Evolutionary conservation across 2,113 vertebrate species (phyloP).

Genomic region (Marcusenius ussheri): DNA sequence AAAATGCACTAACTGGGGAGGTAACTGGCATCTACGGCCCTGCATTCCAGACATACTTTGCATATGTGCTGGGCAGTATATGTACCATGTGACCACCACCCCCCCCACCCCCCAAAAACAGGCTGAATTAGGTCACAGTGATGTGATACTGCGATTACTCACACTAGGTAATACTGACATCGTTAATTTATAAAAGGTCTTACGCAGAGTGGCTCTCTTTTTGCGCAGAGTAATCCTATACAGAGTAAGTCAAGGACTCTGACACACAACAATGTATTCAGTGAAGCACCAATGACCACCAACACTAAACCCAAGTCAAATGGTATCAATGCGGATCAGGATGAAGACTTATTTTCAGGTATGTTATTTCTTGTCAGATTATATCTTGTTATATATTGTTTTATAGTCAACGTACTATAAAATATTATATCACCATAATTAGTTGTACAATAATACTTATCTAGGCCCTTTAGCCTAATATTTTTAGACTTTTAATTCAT

Average conservation of each 20-base stretch:
- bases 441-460: neutral
- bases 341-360: conserved; percentile 84
- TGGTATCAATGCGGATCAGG: conserved; percentile 71
- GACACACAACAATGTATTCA: conserved; percentile 24
- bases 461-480: neutral
- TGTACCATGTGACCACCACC: neutral
- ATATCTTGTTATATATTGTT: neutral
- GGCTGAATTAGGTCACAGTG: neutral
- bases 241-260: conserved; percentile 37
- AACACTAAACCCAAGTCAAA: conserved; percentile 67
- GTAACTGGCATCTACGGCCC: neutral
- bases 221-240: conserved; percentile 43
- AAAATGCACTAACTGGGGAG: neutral
- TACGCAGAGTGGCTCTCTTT: neutral
- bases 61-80: neutral
- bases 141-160: neutral
- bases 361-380: conserved; percentile 22
- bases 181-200: neutral
- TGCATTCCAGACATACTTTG: neutral
- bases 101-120: neutral
- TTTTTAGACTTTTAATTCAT: neutral
- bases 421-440: neutral
- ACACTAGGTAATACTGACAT: neutral
- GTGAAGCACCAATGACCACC: conserved; percentile 40
- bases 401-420: neutral